Conservation (phyloP, 2,113 vertebrate species). For the Rhombomys opimus region DNA sequence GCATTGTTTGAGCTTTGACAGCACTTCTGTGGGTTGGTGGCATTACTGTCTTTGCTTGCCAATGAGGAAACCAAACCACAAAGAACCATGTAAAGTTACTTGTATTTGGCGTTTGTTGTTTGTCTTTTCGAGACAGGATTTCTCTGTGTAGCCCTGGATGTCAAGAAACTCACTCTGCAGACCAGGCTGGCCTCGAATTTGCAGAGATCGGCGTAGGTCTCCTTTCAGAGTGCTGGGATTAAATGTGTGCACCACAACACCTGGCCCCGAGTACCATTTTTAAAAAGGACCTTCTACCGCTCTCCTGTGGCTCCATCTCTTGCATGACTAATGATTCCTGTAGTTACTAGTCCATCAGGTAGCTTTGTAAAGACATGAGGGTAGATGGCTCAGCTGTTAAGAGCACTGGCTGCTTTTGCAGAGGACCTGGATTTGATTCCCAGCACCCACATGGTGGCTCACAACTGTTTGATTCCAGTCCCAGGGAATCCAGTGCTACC, state of each 20-base stretch:
- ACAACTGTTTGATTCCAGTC: background rate
- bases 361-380: constrained; percentile 29
- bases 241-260: background rate
- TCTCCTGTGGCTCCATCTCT: background rate
- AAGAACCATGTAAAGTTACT: constrained; percentile 52
- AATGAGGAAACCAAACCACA: constrained; percentile 25
- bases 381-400: background rate
- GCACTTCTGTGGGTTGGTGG: background rate
- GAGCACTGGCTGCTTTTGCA: background rate
- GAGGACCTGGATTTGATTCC: background rate
- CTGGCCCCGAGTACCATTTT: background rate
- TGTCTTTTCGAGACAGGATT: background rate
- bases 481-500: background rate
- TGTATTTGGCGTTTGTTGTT: constrained; percentile 28
- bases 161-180: background rate
- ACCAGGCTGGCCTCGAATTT: background rate
- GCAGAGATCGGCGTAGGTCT: background rate
- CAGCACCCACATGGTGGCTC: background rate
- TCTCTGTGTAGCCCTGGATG: background rate
- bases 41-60: constrained; percentile 20
- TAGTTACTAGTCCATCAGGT: background rate
- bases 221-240: background rate
- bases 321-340: constrained; percentile 23
- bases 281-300: background rate
- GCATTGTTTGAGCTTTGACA: constrained; percentile 18